phyloP scores from a whole-genome alignment of 2,888 invertebrate species.

The Drosophila dives region DNA sequence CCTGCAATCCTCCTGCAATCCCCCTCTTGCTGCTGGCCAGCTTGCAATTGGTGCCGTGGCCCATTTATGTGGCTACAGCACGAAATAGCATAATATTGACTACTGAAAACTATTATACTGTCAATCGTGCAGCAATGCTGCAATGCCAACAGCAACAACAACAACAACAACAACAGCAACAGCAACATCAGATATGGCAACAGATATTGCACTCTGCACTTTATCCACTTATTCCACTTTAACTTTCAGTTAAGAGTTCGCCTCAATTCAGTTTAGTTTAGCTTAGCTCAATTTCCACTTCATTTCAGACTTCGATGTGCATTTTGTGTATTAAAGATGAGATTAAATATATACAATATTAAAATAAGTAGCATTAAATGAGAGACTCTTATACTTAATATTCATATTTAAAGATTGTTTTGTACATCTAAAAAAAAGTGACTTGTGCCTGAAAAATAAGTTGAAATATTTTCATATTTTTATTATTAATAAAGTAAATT shows the following conservation, averaged over 20 bases:
- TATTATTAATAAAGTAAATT: too few relatives aligned
- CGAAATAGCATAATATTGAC: constrained; percentile 71
- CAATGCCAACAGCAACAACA: constrained; percentile 6
- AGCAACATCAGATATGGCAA: neutral
- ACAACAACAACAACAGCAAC: constrained; percentile 16
- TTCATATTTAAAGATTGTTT: neutral
- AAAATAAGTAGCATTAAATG: neutral
- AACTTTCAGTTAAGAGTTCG: constrained; percentile 20
- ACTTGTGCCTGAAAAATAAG: too few relatives aligned
- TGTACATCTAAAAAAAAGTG: too few relatives aligned
- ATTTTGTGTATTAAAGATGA: neutral
- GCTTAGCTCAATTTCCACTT: constrained; percentile 14
- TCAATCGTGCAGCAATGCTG: constrained; percentile 56
- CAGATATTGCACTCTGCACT: neutral
- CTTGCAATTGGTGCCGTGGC: constrained; percentile 29
- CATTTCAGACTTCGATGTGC: constrained; percentile 6
- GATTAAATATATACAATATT: neutral
- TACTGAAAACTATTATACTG: constrained; percentile 74
- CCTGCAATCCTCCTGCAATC: neutral
- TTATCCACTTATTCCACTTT: constrained; percentile 9
- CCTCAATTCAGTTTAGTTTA: neutral
- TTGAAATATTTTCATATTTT: too few relatives aligned
- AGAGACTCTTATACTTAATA: neutral
- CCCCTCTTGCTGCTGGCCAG: neutral
- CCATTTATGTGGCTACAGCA: constrained; percentile 52